phyloP scores from a whole-genome alignment of 2,888 invertebrate species.

The Ornithoptera priamus region DNA sequence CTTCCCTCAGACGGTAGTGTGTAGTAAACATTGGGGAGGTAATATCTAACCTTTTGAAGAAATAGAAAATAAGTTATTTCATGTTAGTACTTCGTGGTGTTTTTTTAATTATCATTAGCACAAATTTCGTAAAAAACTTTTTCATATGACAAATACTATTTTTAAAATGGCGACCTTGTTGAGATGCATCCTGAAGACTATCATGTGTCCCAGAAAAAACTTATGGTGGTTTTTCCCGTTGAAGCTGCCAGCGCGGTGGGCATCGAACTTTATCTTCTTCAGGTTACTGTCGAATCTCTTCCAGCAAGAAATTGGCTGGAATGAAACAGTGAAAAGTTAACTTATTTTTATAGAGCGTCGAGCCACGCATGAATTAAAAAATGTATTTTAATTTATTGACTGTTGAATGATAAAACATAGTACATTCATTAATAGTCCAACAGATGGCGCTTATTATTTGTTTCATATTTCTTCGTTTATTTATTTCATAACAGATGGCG shows the following conservation, averaged over 20 bases:
- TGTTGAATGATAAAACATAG: no score
- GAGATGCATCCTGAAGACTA: slow-evolving; percentile 69
- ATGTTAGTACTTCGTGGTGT: no score
- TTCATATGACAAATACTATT: no score
- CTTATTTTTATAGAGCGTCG: neutral
- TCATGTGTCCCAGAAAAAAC: slow-evolving; percentile 68
- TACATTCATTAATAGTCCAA: no score
- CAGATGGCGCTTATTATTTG: no score
- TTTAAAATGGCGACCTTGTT: slow-evolving; percentile 51
- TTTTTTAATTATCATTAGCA: no score
- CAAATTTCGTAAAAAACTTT: no score
- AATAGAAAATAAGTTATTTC: no score
- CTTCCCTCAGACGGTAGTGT: neutral
- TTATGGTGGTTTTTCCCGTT: slow-evolving; percentile 68
- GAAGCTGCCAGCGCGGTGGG: slow-evolving; percentile 57
- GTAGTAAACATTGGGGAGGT: neutral
- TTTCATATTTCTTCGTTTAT: no score
- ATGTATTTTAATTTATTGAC: no score
- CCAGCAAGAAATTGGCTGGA: slow-evolving; percentile 54
- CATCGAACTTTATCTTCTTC: slow-evolving; percentile 52
- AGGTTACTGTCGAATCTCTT: slow-evolving; percentile 44
- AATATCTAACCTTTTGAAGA: no score
- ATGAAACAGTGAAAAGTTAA: neutral
- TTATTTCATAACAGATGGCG: no score
- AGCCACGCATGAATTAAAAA: neutral